Evolutionary conservation across 2,888 invertebrate species (phyloP).

Genomic region (Rhogogaster chlorosoma): DNA sequence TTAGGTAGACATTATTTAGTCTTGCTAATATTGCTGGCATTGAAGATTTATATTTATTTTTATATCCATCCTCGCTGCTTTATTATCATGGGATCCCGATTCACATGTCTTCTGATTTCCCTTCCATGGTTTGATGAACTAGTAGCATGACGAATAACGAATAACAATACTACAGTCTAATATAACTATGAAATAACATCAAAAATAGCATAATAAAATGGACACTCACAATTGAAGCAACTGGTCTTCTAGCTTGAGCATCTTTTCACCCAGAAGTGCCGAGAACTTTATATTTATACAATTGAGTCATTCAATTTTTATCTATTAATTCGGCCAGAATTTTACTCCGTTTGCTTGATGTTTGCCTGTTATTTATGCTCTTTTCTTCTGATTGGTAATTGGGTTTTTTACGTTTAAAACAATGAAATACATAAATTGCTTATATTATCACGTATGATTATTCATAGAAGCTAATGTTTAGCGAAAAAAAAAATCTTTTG

Average conservation of each 20-base stretch:
- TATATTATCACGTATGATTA: neutral
- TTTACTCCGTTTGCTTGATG: constrained; percentile 64
- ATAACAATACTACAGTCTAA: constrained; percentile 17
- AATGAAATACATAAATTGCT: neutral
- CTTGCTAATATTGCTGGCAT: neutral
- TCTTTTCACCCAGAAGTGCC: neutral
- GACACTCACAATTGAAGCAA: constrained; percentile 24
- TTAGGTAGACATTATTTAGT: constrained; percentile 1
- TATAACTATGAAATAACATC: neutral
- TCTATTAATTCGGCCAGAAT: constrained; percentile 40
- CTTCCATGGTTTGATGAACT: constrained; percentile 35
- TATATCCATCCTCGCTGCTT: constrained; percentile 14
- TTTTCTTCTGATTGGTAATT: constrained; percentile 35
- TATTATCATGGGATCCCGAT: constrained; percentile 35
- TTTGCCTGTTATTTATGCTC: constrained; percentile 59
- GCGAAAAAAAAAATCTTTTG: neutral
- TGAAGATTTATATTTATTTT: neutral
- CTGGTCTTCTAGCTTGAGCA: constrained; percentile 28
- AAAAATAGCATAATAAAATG: constrained; percentile 8
- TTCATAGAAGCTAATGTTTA: neutral
- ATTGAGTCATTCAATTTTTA: constrained; percentile 13
- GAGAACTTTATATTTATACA: neutral
- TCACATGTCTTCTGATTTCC: constrained; percentile 48
- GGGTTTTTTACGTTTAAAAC: constrained; percentile 16
- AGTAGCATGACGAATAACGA: constrained; percentile 40